phyloP scores from a whole-genome alignment of 1,140 invertebrate genomes.

The Drosophila obscura region DNA sequence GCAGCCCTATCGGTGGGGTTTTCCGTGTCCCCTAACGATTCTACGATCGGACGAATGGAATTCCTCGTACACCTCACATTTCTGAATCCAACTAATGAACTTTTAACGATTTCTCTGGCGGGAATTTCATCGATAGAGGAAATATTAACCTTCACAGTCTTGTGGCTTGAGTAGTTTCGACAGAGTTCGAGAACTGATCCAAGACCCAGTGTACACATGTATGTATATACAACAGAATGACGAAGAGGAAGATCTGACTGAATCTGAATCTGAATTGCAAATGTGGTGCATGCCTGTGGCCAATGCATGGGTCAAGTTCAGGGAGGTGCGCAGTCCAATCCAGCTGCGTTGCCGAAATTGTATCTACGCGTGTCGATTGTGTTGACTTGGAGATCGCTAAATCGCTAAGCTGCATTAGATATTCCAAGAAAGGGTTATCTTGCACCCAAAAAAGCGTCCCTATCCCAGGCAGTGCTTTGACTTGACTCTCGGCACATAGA shows the following conservation, averaged over 20 bases:
- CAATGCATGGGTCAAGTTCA: slow-evolving; percentile 35
- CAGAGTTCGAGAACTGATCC: slow-evolving; percentile 9
- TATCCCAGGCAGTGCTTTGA: slow-evolving; percentile 19
- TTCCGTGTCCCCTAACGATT: slow-evolving; percentile 24
- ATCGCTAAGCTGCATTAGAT: slow-evolving; percentile 7
- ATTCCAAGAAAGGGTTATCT: background rate
- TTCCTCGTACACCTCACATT: slow-evolving; percentile 19
- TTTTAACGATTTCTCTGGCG: slow-evolving; percentile 50
- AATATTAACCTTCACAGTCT: slow-evolving; percentile 72
- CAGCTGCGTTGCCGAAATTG: slow-evolving; percentile 15
- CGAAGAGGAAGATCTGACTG: background rate
- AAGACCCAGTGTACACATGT: too few species aligned
- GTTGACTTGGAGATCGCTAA: slow-evolving; percentile 24
- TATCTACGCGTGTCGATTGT: slow-evolving; percentile 3
- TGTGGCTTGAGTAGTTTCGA: slow-evolving; percentile 33
- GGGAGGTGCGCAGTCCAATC: background rate
- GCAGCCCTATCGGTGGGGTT: slow-evolving; percentile 8
- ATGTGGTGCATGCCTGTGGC: slow-evolving; percentile 12
- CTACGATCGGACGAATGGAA: background rate
- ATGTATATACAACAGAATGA: too few species aligned
- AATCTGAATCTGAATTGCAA: slow-evolving; percentile 33
- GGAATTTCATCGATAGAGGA: slow-evolving; percentile 48
- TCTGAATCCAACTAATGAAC: slow-evolving; percentile 51
- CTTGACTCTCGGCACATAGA: background rate
- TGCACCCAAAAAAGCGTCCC: slow-evolving; percentile 13